These are phyloP conservation scores for Odocoileus virginianus DNA, from an alignment of 2,113 vertebrate genomes.

Conservation along the genomic window DNA sequence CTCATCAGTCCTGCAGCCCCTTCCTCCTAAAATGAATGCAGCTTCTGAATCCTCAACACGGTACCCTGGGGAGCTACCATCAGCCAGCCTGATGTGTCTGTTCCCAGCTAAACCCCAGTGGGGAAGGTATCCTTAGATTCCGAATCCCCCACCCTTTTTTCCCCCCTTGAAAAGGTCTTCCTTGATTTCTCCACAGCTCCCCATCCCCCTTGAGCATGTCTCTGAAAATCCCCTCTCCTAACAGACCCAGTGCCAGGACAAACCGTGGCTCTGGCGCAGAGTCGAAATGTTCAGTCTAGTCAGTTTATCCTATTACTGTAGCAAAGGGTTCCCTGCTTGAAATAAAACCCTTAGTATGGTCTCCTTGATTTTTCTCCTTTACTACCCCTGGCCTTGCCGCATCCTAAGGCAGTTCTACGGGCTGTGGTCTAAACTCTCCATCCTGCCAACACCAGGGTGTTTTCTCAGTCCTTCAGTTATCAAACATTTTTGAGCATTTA, in stretches of 20 bases:
- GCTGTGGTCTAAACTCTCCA: neutral
- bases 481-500: neutral
- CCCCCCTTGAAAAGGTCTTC: neutral
- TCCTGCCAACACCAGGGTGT: neutral
- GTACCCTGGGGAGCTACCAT: neutral
- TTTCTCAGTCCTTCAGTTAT: neutral
- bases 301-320: neutral
- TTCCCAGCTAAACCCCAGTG: neutral
- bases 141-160: rapidly evolving
- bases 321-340: neutral
- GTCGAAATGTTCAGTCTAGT: neutral
- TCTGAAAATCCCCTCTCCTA: neutral
- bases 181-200: neutral
- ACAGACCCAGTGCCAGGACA: neutral
- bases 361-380: neutral
- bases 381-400: too few relatives aligned
- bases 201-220: neutral
- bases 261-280: too few relatives aligned
- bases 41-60: neutral
- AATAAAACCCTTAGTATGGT: too few relatives aligned
- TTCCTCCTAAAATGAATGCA: neutral
- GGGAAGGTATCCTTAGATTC: neutral
- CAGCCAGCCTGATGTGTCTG: too few relatives aligned
- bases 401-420: neutral
- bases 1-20: neutral